These are phyloP conservation scores for Nycteola revayana DNA, from an alignment of 2,888 invertebrate species.

Conservation along the genomic window DNA sequence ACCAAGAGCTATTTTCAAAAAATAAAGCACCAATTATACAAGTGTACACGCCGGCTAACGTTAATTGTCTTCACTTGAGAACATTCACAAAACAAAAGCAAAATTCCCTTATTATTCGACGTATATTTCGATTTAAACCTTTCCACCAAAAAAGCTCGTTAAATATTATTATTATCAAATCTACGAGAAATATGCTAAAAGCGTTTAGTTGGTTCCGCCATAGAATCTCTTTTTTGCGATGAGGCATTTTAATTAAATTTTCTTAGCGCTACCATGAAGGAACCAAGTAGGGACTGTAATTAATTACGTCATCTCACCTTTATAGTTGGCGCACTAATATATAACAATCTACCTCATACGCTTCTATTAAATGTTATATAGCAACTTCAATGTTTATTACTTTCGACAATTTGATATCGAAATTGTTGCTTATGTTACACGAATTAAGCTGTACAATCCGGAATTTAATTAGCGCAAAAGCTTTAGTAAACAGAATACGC, in stretches of 20 bases:
- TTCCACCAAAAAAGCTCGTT: no score
- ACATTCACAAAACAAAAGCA: no score
- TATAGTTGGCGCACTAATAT: constrained; percentile 10
- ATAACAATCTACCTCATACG: constrained; percentile 12
- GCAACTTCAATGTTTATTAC: constrained; percentile 2
- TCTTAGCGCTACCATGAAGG: constrained; percentile 17
- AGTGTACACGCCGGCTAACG: no score
- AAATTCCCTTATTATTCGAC: no score
- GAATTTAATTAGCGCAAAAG: constrained; percentile 25
- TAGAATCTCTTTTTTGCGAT: constrained; percentile 24
- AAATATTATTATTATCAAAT: constrained; percentile 32
- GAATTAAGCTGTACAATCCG: neutral
- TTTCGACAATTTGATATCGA: constrained; percentile 1
- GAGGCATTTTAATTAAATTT: constrained; percentile 33
- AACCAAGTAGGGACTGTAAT: constrained; percentile 23
- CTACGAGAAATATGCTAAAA: constrained; percentile 26
- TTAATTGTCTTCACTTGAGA: no score
- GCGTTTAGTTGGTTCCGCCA: constrained; percentile 20
- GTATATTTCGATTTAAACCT: no score
- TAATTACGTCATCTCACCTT: constrained; percentile 26
- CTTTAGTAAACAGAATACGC: constrained; percentile 7
- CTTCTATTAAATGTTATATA: neutral
- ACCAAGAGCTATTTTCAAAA: no score
- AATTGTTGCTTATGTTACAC: neutral
- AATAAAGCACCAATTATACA: no score